Conservation (phyloP, 2,797 vertebrate species). For the Peromyscus melanophrys region DNA sequence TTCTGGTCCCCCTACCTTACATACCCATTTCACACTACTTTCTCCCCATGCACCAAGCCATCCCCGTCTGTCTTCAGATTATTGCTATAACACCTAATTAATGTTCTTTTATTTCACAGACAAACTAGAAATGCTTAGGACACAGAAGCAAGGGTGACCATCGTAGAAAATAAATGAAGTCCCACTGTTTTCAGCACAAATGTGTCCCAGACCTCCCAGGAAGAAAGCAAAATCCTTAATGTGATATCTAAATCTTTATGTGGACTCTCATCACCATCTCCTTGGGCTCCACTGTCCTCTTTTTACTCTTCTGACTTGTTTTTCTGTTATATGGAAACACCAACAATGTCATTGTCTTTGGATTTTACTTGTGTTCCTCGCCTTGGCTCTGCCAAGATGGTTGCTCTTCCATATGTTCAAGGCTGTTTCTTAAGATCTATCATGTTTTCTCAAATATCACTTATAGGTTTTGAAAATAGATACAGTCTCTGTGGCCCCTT, state of each 20-base stretch:
- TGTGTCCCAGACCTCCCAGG: not conserved
- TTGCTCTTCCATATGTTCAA: not conserved
- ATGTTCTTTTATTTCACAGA: not conserved
- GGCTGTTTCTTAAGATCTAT: not conserved
- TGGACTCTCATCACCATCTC: accelerated
- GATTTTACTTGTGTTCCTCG: not conserved
- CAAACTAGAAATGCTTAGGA: not conserved
- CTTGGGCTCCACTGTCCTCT: accelerated
- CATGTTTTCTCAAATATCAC: not conserved
- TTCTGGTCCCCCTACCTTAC: not conserved
- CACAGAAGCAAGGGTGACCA: not conserved
- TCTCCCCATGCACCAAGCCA: not conserved
- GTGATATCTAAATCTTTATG: not conserved
- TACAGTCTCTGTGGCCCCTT: not conserved
- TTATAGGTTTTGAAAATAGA: not conserved
- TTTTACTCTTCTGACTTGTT: not conserved
- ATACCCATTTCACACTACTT: not conserved
- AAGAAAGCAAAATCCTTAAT: not conserved
- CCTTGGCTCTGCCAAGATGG: not conserved
- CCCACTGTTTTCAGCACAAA: not conserved
- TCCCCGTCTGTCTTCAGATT: not conserved
- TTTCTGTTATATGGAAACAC: not conserved
- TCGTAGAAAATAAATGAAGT: not conserved
- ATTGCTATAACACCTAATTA: not conserved
- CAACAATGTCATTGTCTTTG: not conserved